Evolutionary conservation across 2,797 vertebrate genomes (phyloP), one percentile per base, ranked within the genome.

Genomic region (Ctenosaura bakeri): DNA sequence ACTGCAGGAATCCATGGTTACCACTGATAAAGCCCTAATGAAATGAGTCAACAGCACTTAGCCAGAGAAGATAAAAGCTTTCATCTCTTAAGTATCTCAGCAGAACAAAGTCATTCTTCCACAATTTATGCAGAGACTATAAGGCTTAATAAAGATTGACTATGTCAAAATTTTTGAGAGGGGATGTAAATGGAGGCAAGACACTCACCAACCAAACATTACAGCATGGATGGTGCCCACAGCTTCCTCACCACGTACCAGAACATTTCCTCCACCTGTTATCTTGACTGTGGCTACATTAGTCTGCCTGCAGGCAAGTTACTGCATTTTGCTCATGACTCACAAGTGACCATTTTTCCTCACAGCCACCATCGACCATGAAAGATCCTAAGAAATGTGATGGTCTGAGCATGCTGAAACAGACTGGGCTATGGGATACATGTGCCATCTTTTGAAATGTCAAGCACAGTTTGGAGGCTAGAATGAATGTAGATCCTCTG

Each of bases 1-100:
- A 78, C 24, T 16, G 29, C 52, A 83, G 88, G 59, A 79, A 89
- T 35, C 73, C 46, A 79, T 59, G 71, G 46, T 87, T 89, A 87
- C 38, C 84, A 42, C 5, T 24, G 22, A 24, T 78, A 59, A n/a
- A 78, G 71, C 52, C 38, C 74, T 62, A 62, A 71, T 87, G 78
- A 71, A 89, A 88, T 66, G 88, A 83, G 50, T 71, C 85, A 83
- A 73, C 16, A 12, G 79, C 74, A 87, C 52, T 83, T 10, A 16
- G n/a, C 38, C 81, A 1, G 16, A 26, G 66, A 81, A 59, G 29
- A 69, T 62, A 64, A 83, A 52, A 52, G 74, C 79, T 89, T 87
- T 77, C 46, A 66, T 83, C 85, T 77, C 78, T 9, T 18, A 59
- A 59, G 77, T 64, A 85, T 56, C n/a, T 35, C 24, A 66, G 20